Evolutionary conservation across 1,140 invertebrate species (phyloP), one percentile per base, ranked within the genome.

Genomic region (Platyura marginata): DNA sequence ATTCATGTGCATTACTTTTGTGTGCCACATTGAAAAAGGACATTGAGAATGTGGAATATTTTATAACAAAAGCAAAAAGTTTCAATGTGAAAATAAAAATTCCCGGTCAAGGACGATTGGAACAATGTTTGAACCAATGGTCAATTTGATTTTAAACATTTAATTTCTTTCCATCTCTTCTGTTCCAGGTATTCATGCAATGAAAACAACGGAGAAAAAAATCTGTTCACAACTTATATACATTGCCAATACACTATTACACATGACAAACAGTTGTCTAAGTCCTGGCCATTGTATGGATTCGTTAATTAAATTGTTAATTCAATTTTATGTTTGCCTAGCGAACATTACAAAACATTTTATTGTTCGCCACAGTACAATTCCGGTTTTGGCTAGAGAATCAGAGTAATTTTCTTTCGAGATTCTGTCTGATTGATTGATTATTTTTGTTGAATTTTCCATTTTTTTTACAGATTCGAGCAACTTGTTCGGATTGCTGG

Each of bases 401-500:
- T n/a, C n/a, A n/a, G n/a, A n/a, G n/a, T n/a, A n/a, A n/a, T n/a
- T n/a, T n/a, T n/a, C n/a, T n/a, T n/a, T n/a, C n/a, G n/a, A n/a
- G n/a, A n/a, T n/a, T n/a, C n/a, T n/a, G n/a, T n/a, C n/a, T n/a
- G n/a, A n/a, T n/a, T n/a, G n/a, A n/a, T n/a, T n/a, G n/a, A n/a
- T n/a, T n/a, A n/a, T n/a, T n/a, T n/a, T n/a, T n/a, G n/a, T n/a
- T n/a, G n/a, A n/a, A n/a, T n/a, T 4, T 42, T 11, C 36, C n/a
- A 38, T 11, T 44, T 46, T 52, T 50, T 36, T n/a, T n/a, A n/a
- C 34, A 74, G 70, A 49, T 74, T 75, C 49, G 66, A 71, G 48
- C 58, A 61, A 44, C 49, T 74, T 9, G 53, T 75, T 10, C 63
- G 66, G 46, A 54, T 66, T 21, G 63, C 69, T 33, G 72, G 71